Base-by-base conservation (phyloP, 2,113 vertebrate species). In the Argyrosomus japonicus region DNA sequence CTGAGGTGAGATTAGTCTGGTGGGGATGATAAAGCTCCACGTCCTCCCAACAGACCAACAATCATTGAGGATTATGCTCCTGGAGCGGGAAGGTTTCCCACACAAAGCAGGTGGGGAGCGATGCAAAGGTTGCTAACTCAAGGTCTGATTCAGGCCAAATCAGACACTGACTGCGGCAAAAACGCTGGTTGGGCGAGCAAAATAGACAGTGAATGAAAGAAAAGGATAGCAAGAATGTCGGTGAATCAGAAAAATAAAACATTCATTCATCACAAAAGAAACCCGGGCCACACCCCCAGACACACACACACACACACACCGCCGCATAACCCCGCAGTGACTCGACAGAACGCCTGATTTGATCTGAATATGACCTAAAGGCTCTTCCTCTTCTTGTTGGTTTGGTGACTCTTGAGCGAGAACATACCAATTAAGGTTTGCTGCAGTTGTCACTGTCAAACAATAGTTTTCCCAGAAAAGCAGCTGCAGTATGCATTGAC, bases 1-100 rank as follows among this genome's bases (percentile, higher is more conserved):
- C 12, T 1, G 82, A 88, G 91, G 85, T 87, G 81, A 91, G 90
- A 91, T 93, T 92, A 89, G 78, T 87, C 83, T 91, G 90, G 82
- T 75, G 69, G 50, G 32, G 85, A 75, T 85, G 91, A 93, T 92
- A 91, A 90, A 90, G 79, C 86, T 40, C 27, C 71, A 25, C 61
- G 21, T 86, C 84, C 74, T 87, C 84, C 85, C 83, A 88, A 68
- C 77, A 87, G 79, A 85, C 71, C 69, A 80, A 64, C 73, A 88
- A 68, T 89, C 87, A 82, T 53, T 32, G 53, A 61, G 82, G 82
- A 86, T 93, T 85, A 87, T 5, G 67, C 12, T 84, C 72, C 73
- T 68, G 73, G 48, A 84, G 65, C 54, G 65, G 54, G 48, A 54
- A 0, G 17, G 65, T 84, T 74, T 83, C 62, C 50, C 62, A 81